Base-by-base conservation (phyloP, 2,888 invertebrate species). In the Lacanobia oleracea region DNA sequence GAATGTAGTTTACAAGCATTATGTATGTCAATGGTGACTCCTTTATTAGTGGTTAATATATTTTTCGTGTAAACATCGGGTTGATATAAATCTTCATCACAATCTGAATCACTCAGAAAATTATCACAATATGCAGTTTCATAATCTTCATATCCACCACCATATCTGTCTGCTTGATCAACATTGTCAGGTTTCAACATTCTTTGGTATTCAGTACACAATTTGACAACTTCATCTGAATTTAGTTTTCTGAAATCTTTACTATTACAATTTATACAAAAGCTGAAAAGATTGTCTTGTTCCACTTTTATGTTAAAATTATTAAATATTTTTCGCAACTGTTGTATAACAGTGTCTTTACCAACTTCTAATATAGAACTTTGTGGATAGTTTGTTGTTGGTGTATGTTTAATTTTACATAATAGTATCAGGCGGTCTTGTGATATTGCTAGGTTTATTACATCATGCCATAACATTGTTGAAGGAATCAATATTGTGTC, bases 191-290 rank as follows among this genome's bases (percentile, higher is more conserved):
- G 53, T 70, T 80, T 68, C 8, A 65, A 37, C 54, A 73, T 4
- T 69, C 79, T 79, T 77, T 89, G 81, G 87, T 92, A 93, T 43
- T 89, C 87, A 65, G 70, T 85, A 86, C 93, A 94, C 57, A 94
- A 82, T 70, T 90, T 88, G 72, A 85, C 70, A 68, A 95, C 92
- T 80, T 94, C 93, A 74, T 89, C 87, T 62, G 84, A 67, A 77
- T 84, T 81, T 45, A 95, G 72, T 75, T 86, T 91, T 77, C 80
- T 93, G 78, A 95, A 84, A 73, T 91, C 88, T 74, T 85, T 90
- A 54, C 89, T 87, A 87, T 96, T 96, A 90, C 97, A 96, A 91
- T 97, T 97, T 92, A 97, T 97, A 92, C 98, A 98, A 84, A 98
- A 96, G 86, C 97, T 97, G 86, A 98, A 97, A 77, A 98, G 96